Evolutionary conservation across 64 coral and sea anemone genomes (phyloP).

Genomic region (Dendrophyllia cribrosa): DNA sequence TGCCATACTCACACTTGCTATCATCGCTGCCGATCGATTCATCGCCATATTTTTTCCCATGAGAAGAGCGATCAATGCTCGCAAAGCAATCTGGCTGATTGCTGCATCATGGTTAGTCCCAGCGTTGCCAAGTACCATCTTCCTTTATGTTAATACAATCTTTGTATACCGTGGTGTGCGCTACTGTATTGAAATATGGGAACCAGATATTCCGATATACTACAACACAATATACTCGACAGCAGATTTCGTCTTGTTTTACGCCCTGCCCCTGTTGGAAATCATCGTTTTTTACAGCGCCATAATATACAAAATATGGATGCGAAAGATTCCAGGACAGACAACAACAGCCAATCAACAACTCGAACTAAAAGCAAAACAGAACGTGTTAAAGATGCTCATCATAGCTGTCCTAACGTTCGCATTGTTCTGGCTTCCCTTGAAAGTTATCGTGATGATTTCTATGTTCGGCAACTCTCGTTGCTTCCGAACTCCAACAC

Average conservation of each 20-base stretch:
- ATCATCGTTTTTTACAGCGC: conserved; percentile 59
- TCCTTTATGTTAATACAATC: conserved; percentile 36
- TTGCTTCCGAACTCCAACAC: not conserved
- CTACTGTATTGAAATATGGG: conserved; percentile 44
- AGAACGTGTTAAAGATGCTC: conserved; percentile 62
- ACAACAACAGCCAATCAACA: conserved; percentile 55
- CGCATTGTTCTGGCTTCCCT: conserved; percentile 63
- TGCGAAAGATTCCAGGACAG: conserved; percentile 56
- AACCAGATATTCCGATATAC: not conserved
- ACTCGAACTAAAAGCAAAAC: conserved; percentile 49
- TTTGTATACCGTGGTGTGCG: not conserved
- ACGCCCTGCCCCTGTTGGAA: conserved; percentile 36
- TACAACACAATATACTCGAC: conserved; percentile 35
- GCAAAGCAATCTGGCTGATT: conserved; percentile 38
- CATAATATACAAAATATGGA: conserved; percentile 66
- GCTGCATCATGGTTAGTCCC: conserved; percentile 20
- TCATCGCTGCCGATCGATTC: conserved; percentile 57
- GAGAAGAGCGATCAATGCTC: conserved; percentile 44
- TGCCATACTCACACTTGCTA: conserved; percentile 50
- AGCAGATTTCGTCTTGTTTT: conserved; percentile 34
- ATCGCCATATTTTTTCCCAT: conserved; percentile 72
- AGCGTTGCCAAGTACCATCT: not conserved
- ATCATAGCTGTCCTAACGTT: conserved; percentile 50
- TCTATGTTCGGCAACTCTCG: not conserved
- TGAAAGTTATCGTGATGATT: not conserved